Evolutionary conservation across 2,797 vertebrate species (phyloP).

Genomic region (Pipistrellus kuhlii): DNA sequence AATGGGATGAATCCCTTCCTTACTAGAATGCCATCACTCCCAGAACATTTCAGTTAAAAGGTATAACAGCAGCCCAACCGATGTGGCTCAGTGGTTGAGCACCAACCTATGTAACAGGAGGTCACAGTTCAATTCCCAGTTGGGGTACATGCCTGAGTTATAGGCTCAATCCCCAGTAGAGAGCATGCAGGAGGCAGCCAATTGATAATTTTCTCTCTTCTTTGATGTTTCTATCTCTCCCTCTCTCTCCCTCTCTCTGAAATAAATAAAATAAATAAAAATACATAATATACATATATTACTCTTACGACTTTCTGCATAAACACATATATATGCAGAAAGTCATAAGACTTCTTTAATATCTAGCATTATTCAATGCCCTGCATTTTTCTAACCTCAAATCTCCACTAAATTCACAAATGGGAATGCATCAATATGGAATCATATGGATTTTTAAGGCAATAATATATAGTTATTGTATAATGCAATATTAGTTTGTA

Average conservation of each 20-base stretch:
- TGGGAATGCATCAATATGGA: neutral
- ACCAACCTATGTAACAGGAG: neutral
- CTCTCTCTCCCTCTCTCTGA: too few relatives aligned
- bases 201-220: too few relatives aligned
- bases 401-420: neutral
- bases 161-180: neutral
- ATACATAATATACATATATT: too few relatives aligned
- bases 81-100: neutral
- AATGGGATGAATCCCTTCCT: neutral
- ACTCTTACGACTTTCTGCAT: too few relatives aligned
- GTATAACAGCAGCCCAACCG: neutral
- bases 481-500: conserved; percentile 24
- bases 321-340: neutral
- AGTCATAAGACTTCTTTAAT: neutral
- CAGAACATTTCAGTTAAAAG: conserved; percentile 29
- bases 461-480: neutral
- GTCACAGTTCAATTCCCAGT: neutral
- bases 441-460: neutral
- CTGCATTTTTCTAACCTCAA: neutral
- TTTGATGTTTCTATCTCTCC: too few relatives aligned
- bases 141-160: neutral
- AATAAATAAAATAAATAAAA: too few relatives aligned
- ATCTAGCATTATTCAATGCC: neutral
- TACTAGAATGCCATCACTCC: neutral
- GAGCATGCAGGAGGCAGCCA: neutral